Percentiles rank a stretch among this genome's conserved stretches.
These are phyloP conservation scores for Bemisia tabaci DNA, from an alignment of 1,140 invertebrate genomes.

Conservation along the genomic window DNA sequence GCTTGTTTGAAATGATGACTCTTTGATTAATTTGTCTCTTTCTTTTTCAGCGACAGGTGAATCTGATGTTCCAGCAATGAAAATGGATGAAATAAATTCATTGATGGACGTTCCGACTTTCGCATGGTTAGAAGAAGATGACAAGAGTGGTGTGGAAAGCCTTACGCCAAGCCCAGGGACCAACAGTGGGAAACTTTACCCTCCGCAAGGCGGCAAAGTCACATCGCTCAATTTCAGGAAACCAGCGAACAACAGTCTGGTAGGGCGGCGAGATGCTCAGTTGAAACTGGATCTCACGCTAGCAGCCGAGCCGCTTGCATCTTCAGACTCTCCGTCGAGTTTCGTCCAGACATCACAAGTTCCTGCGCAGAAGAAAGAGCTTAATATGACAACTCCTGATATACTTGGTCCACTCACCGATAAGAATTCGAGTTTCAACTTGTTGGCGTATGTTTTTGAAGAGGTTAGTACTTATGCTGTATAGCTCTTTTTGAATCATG, in stretches of 20 bases:
- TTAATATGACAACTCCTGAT: slow-evolving; percentile 10
- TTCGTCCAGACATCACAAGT: background rate
- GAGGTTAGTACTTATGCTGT: too few relatives aligned
- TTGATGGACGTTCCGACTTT: background rate
- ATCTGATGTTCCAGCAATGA: background rate
- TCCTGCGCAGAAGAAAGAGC: background rate
- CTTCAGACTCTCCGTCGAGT: background rate
- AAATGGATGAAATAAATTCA: background rate
- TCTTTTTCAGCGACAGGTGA: background rate
- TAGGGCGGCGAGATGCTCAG: background rate
- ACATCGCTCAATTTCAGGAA: background rate
- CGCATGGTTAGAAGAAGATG: background rate
- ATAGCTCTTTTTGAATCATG: too few relatives aligned
- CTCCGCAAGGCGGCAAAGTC: background rate
- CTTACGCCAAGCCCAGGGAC: background rate
- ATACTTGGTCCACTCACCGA: slow-evolving; percentile 10
- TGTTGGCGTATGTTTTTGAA: slow-evolving; percentile 18
- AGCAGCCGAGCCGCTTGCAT: background rate
- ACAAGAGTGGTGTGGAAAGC: background rate
- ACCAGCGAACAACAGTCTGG: background rate
- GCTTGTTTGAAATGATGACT: too few relatives aligned
- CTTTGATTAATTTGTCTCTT: too few relatives aligned
- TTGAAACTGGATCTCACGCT: background rate
- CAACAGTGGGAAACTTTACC: background rate
- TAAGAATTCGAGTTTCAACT: slow-evolving; percentile 17